A percentile compares a stretch with the other conserved stretches of the same genome.
Evolutionary conservation across 2,113 vertebrate genomes (phyloP).

Genomic region (Nesoenas mayeri): DNA sequence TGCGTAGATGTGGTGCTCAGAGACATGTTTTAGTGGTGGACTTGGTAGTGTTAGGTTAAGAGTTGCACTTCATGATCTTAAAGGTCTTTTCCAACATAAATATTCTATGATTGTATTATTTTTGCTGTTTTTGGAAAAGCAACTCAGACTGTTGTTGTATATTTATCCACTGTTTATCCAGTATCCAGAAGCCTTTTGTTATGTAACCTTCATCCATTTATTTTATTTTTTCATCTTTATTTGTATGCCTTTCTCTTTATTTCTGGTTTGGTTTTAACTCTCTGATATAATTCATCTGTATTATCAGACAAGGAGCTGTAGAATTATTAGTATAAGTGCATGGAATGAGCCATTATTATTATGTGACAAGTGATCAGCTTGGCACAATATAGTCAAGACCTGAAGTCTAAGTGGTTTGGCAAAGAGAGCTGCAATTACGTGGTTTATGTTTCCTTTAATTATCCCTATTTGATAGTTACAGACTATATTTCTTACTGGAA

Average conservation of each 20-base stretch:
- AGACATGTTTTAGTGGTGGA: too few species aligned
- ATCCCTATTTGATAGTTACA: neutral
- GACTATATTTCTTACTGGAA: neutral
- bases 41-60: too few species aligned
- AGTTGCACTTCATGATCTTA: too few species aligned
- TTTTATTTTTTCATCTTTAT: neutral
- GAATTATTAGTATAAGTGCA: neutral
- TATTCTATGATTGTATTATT: too few species aligned
- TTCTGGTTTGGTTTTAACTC: neutral
- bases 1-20: too few species aligned
- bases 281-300: neutral
- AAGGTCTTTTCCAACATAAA: too few species aligned
- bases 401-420: neutral
- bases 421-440: neutral
- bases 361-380: neutral
- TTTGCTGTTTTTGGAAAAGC: neutral
- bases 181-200: neutral
- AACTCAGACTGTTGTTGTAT: neutral
- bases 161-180: neutral
- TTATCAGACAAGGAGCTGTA: neutral
- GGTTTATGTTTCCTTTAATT: constrained; percentile 43
- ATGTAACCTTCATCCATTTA: neutral
- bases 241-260: neutral
- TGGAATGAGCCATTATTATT: neutral
- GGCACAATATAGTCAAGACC: neutral